Percentiles rank a stretch among this genome's conserved stretches.
Evolutionary conservation across 2,888 invertebrate species (phyloP).

Genomic region (Yponomeuta evonymella): DNA sequence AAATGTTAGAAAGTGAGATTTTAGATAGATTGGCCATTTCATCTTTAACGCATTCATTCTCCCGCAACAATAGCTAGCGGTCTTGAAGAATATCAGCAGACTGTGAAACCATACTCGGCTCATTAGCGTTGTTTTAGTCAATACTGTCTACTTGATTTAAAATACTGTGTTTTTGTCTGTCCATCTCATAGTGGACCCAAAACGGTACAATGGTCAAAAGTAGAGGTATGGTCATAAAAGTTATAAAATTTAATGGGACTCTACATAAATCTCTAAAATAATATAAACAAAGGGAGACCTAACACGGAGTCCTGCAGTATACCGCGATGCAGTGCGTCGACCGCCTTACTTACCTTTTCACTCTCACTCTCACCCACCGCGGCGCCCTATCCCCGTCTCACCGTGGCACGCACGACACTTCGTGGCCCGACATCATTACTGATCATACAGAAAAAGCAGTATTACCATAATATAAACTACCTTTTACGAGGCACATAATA

Average conservation of each 20-base stretch:
- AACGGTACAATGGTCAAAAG: no score
- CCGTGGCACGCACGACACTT: not conserved
- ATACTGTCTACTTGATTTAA: not conserved
- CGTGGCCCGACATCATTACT: slow-evolving; percentile 8
- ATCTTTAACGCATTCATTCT: not conserved
- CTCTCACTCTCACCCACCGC: slow-evolving; percentile 38
- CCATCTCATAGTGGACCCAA: no score
- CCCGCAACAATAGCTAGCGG: not conserved
- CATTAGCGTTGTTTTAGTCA: not conserved
- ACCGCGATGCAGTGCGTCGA: slow-evolving; percentile 28
- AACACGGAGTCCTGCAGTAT: slow-evolving; percentile 26
- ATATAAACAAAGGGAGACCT: slow-evolving; percentile 37
- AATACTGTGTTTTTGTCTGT: not conserved
- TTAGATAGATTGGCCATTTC: not conserved
- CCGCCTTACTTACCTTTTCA: slow-evolving; percentile 43
- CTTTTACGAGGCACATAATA: slow-evolving; percentile 9
- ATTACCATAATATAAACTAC: slow-evolving; percentile 11
- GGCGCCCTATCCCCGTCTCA: slow-evolving; percentile 18
- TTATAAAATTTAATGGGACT: slow-evolving; percentile 7
- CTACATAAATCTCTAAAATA: slow-evolving; percentile 29
- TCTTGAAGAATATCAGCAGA: not conserved
- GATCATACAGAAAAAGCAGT: slow-evolving; percentile 4
- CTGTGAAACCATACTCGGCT: not conserved
- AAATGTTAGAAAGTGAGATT: slow-evolving; percentile 17
- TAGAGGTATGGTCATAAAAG: not conserved